These are phyloP conservation scores for Zosterops borbonicus DNA, from an alignment of 2,113 vertebrate genomes.

Conservation along the genomic window DNA sequence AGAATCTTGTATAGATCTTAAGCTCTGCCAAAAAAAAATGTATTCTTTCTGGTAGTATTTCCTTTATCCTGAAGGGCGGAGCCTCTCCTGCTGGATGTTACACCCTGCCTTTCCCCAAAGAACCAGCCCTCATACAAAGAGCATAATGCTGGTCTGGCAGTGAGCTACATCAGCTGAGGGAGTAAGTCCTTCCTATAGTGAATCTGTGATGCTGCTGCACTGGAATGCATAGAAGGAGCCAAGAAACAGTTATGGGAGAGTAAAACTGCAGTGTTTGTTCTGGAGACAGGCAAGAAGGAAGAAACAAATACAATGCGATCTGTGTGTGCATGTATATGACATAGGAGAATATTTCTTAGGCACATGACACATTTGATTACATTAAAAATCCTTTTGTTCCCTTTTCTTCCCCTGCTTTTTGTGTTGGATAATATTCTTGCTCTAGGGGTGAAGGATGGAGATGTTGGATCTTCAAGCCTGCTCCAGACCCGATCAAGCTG, in stretches of 20 bases:
- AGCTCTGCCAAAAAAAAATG: background rate
- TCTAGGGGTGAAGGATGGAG: background rate
- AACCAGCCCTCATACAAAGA: background rate
- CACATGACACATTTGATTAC: background rate
- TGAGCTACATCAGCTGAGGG: background rate
- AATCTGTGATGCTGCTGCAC: background rate
- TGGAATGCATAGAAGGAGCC: constrained; percentile 41
- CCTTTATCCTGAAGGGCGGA: background rate
- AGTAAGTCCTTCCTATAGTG: background rate
- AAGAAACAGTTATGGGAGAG: constrained; percentile 49
- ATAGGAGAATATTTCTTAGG: background rate
- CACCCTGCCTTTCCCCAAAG: background rate
- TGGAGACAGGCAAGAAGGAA: background rate
- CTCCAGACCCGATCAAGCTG: background rate
- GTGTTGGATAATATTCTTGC: background rate
- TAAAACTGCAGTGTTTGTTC: constrained; percentile 44
- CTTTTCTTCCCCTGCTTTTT: background rate
- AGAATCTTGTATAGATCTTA: background rate
- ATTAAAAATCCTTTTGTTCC: background rate
- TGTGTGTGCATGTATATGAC: background rate
- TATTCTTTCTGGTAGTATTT: background rate
- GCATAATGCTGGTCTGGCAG: background rate
- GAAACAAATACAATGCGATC: background rate
- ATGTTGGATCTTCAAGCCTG: background rate
- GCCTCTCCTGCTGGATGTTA: background rate